These are phyloP conservation scores for Lapara coniferarum DNA, from an alignment of 2,888 invertebrate species.

Conservation along the genomic window DNA sequence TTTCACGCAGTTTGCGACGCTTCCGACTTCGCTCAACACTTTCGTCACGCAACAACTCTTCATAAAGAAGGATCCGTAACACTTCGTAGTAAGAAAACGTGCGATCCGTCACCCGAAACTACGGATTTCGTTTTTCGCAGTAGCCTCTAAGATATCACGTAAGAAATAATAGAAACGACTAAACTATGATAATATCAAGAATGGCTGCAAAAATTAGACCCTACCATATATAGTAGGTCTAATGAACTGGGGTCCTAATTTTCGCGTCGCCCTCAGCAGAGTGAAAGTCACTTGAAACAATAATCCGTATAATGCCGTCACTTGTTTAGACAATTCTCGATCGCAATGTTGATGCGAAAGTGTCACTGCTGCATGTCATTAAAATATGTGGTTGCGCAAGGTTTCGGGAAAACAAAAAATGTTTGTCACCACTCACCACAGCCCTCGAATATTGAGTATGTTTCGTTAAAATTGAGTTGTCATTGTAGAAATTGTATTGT, in stretches of 20 bases:
- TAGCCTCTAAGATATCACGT: neutral
- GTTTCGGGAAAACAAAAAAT: slow-evolving; percentile 13
- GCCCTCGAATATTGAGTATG: neutral
- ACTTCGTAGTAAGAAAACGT: too few species aligned
- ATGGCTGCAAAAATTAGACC: slow-evolving; percentile 38
- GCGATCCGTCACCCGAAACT: too few species aligned
- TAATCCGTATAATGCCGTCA: slow-evolving; percentile 39
- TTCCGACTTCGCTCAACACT: too few species aligned
- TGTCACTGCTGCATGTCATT: slow-evolving; percentile 31
- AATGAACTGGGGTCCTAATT: slow-evolving; percentile 40
- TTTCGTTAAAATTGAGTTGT: neutral
- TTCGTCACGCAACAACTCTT: too few species aligned
- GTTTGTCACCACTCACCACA: slow-evolving; percentile 11
- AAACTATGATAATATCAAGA: neutral
- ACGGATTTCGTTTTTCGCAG: too few species aligned
- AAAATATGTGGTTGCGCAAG: slow-evolving; percentile 29
- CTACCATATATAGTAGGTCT: slow-evolving; percentile 36
- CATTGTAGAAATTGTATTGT: neutral
- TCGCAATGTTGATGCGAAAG: slow-evolving; percentile 36
- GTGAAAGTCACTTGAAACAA: slow-evolving; percentile 38
- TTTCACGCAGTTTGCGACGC: too few species aligned
- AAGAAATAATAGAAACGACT: neutral
- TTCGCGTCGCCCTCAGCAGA: slow-evolving; percentile 28
- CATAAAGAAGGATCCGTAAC: too few species aligned
- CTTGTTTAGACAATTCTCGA: slow-evolving; percentile 23